These are phyloP conservation scores for Leptopilina syphax DNA, from an alignment of 2,888 invertebrate genomes.

Conservation along the genomic window DNA sequence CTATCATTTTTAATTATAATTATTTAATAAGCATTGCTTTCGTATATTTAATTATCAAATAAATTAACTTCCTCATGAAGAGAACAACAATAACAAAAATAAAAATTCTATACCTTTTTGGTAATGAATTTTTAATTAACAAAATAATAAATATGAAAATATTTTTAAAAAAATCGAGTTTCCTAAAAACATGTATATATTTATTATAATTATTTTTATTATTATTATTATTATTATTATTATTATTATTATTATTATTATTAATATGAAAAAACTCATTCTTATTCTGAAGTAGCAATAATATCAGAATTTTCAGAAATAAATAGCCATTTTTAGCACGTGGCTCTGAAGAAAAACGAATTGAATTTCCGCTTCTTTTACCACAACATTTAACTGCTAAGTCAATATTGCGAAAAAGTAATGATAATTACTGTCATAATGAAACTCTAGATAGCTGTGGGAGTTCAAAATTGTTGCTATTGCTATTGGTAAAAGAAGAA, in stretches of 20 bases:
- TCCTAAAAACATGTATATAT: no score
- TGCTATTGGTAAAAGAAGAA: neutral
- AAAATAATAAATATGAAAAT: no score
- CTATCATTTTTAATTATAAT: neutral
- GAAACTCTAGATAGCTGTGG: conserved; percentile 1
- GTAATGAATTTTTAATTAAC: neutral
- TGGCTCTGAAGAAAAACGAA: neutral
- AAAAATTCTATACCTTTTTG: neutral
- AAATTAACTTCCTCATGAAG: neutral
- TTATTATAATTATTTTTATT: no score
- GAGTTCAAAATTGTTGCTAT: conserved; percentile 13
- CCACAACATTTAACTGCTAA: conserved; percentile 3
- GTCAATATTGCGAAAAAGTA: neutral
- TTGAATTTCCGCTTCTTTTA: conserved; percentile 14
- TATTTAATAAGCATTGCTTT: neutral
- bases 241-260: no score
- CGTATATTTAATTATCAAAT: neutral
- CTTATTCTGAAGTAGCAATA: neutral
- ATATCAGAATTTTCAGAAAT: neutral
- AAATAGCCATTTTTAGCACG: neutral
- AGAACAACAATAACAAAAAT: neutral
- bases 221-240: no score
- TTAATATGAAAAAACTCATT: neutral
- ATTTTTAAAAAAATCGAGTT: neutral
- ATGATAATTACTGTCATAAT: conserved; percentile 26